phyloP scores from a whole-genome alignment of 2,797 vertebrate genomes.

The Phylloscopus collybita region DNA sequence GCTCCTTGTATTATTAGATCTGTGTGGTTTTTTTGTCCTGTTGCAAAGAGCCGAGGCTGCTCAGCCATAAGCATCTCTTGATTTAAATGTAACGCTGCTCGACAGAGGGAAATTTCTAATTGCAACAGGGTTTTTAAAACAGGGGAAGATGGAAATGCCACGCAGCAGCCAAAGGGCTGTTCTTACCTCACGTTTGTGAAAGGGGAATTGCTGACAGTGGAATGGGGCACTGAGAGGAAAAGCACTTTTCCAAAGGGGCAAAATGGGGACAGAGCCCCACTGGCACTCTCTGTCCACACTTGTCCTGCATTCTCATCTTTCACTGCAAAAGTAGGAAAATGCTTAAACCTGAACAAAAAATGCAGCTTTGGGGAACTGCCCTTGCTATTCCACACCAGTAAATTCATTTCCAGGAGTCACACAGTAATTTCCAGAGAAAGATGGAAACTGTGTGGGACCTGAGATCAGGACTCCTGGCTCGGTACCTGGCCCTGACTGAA shows the following conservation, averaged over 20 bases:
- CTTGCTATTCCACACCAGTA: background rate
- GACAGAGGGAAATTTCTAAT: background rate
- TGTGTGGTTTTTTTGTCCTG: background rate
- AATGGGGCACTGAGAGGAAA: background rate
- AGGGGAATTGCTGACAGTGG: background rate
- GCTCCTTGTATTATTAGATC: constrained; percentile 10
- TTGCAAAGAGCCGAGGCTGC: background rate
- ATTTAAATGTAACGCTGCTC: background rate
- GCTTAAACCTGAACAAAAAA: background rate
- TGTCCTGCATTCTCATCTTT: background rate
- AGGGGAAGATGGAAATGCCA: background rate
- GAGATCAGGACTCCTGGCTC: background rate
- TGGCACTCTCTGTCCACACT: background rate
- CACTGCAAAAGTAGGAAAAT: background rate
- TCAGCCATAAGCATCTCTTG: background rate
- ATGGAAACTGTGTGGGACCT: background rate
- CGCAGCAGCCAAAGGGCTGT: background rate
- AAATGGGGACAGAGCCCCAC: accelerated
- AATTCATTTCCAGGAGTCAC: background rate
- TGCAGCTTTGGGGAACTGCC: background rate
- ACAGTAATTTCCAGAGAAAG: background rate
- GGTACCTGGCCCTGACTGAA: background rate
- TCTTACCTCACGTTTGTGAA: background rate
- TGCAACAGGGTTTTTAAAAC: background rate
- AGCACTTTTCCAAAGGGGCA: background rate